Evolutionary conservation across 2,888 invertebrate species (phyloP), one percentile per base, ranked within the genome.

Genomic region (Pheosia gnoma): DNA sequence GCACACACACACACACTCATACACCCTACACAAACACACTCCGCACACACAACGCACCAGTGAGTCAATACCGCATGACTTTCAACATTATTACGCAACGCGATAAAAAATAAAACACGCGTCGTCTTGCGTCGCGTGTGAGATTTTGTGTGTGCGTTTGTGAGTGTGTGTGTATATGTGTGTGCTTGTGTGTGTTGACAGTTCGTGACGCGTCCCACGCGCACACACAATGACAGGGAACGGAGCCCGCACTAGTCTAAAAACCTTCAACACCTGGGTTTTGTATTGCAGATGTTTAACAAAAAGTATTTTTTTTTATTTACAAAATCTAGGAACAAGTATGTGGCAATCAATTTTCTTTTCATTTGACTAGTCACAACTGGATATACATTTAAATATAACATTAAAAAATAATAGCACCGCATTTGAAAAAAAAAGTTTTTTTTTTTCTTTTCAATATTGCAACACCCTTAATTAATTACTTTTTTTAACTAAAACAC

Each of bases 381-480:
- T 65, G 57, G 58, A 61, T 64, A 62, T 58, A 75, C 67, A 52
- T 43, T 58, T 41, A 41, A 47, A 37, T 47, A 55, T 55, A 59
- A 3, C 38, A 56, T 49, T 56, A 70, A 72, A 70, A 57, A 61
- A 67, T 72, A 72, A 73, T 78, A 78, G 78, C 78, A 78, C 78
- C 78, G 67, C 74, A 61, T 63, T 68, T 59, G 74, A 61, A 66
- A 63, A 74, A 74, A 67, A 70, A 74, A 74, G 67, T 5, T 49
- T 54, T 36, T 59, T 58, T 67, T 67, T 74, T 75, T 74, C 65
- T 67, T 74, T 75, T 74, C 65, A 70, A 80, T 77, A 80, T 81
- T 82, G 82, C 82, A 82, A 83, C 79, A 82, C 77, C 77, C 79
- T 78, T 77, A 79, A 60, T 54, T 62, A 56, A 71, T 61, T 49